Percentiles rank a stretch among this genome's conserved stretches.
Evolutionary conservation across 2,113 vertebrate genomes (phyloP).

Genomic region (Ovibos moschatus): DNA sequence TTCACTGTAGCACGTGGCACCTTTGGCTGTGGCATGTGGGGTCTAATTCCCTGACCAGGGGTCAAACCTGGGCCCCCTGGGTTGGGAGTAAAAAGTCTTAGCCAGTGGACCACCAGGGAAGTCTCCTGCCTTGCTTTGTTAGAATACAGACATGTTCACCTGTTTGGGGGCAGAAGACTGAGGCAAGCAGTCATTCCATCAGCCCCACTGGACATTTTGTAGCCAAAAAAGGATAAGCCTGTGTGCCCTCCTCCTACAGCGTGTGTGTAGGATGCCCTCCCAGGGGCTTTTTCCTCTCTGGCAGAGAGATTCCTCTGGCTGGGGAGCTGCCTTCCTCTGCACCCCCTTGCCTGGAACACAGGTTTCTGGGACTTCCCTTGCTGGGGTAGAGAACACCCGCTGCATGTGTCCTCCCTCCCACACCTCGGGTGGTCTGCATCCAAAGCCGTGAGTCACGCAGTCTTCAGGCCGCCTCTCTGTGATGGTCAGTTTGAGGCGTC

Average conservation of each 20-base stretch:
- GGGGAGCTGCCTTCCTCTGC: neutral
- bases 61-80: neutral
- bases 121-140: neutral
- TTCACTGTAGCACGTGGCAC: neutral
- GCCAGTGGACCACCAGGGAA: neutral
- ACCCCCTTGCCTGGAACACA: neutral
- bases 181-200: neutral
- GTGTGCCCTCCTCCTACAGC: neutral
- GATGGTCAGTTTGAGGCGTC: neutral
- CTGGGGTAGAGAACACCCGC: neutral
- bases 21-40: neutral
- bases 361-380: neutral
- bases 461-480: too few species aligned
- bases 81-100: neutral
- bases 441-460: fast-evolving
- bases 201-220: neutral
- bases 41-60: neutral
- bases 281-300: neutral
- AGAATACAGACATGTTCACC: fast-evolving
- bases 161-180: neutral
- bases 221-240: neutral
- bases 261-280: fast-evolving
- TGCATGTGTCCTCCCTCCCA: neutral
- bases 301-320: neutral
- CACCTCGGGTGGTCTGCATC: neutral